Evolutionary conservation across 1,140 invertebrate genomes (phyloP).

Genomic region (Panagrolaimus sp.): DNA sequence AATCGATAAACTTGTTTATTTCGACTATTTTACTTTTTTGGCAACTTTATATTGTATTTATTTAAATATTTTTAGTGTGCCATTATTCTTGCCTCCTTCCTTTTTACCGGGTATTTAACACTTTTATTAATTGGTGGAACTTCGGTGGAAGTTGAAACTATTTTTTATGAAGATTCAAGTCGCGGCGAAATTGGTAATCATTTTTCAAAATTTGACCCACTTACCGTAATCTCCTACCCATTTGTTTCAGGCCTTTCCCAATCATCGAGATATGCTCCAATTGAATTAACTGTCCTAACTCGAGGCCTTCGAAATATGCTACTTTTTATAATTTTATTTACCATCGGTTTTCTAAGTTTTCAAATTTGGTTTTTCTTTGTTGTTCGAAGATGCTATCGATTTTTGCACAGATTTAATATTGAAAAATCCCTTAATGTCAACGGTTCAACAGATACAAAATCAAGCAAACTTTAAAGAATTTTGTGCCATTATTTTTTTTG

Average conservation of each 20-base stretch:
- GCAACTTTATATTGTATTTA: too few species aligned
- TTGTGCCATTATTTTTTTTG: too few species aligned
- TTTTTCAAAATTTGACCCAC: too few species aligned
- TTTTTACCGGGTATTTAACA: constrained; percentile 27
- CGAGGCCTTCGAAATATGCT: constrained; percentile 23
- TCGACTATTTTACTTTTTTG: too few species aligned
- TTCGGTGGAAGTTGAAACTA: constrained; percentile 35
- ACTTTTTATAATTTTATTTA: constrained; percentile 16
- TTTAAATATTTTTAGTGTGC: constrained; percentile 35
- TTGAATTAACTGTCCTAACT: constrained; percentile 19
- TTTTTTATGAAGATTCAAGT: constrained; percentile 38
- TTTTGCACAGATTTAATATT: constrained; percentile 4
- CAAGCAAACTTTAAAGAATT: background rate
- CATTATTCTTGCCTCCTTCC: constrained; percentile 23
- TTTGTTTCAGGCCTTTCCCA: constrained; percentile 21
- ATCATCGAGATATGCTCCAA: constrained; percentile 9
- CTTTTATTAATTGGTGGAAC: constrained; percentile 36
- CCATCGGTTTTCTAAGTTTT: constrained; percentile 9
- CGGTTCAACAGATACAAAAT: background rate
- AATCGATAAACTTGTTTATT: too few species aligned
- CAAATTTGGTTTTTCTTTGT: constrained; percentile 31
- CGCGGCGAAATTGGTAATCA: constrained; percentile 31
- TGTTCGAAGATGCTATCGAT: constrained; percentile 18
- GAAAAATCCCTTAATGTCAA: constrained; percentile 19
- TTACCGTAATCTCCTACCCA: too few species aligned